phyloP scores from a whole-genome alignment of 2,113 vertebrate species.

The Irena cyanogastra region DNA sequence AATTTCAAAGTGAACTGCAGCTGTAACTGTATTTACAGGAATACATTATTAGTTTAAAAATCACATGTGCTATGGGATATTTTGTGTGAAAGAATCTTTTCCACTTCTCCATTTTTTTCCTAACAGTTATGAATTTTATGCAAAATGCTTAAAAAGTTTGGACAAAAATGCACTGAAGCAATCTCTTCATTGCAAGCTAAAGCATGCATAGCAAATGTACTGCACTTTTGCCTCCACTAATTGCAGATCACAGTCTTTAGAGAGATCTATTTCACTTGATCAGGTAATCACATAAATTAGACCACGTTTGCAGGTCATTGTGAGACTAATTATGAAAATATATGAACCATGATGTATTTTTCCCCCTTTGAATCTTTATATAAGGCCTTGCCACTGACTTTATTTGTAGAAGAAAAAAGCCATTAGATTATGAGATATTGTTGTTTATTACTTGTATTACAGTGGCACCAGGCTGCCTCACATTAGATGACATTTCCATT shows the following conservation, averaged over 20 bases:
- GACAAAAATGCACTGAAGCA: not conserved
- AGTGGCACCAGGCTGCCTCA: constrained; percentile 31
- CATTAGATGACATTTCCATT: constrained; percentile 1
- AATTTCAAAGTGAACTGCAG: not conserved
- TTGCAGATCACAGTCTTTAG: not conserved
- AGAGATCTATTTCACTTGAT: not conserved
- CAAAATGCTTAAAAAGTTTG: not conserved
- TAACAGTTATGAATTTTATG: not conserved
- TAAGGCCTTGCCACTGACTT: not conserved
- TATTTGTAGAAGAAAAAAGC: constrained; percentile 13
- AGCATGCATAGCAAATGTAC: not conserved
- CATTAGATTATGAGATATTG: not conserved
- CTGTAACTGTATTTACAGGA: not conserved
- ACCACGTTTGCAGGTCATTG: not conserved
- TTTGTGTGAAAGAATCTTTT: not conserved
- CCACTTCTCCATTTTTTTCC: not conserved
- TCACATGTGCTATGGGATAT: not conserved
- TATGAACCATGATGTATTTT: not conserved
- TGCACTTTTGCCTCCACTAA: not conserved
- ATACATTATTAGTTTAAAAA: not conserved
- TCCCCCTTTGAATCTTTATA: not conserved
- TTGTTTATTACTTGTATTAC: not conserved
- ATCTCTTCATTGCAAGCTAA: not conserved
- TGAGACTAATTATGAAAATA: not conserved
- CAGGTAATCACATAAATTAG: not conserved